Percentiles rank a stretch among this genome's conserved stretches.
Evolutionary conservation across 1,140 invertebrate species (phyloP).

Genomic region (Lordiphosa mommai): DNA sequence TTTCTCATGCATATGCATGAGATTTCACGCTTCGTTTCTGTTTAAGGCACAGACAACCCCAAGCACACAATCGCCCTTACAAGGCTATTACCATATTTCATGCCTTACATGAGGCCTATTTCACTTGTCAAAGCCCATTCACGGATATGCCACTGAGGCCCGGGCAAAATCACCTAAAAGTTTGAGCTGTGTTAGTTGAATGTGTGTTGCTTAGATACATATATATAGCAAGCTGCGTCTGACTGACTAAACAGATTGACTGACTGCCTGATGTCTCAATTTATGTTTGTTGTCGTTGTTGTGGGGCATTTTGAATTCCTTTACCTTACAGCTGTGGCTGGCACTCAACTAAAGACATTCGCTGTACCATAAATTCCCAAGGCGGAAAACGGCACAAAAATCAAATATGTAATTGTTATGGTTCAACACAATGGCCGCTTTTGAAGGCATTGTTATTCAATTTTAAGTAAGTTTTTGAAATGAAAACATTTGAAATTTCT

Average conservation of each 20-base stretch:
- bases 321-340: conserved; percentile 9
- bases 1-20: conserved; percentile 40
- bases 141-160: conserved; percentile 18
- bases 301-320: conserved; percentile 31
- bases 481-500: no score
- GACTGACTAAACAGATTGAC: conserved; percentile 22
- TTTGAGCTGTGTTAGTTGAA: conserved; percentile 39
- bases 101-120: conserved; percentile 62
- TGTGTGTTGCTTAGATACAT: conserved; percentile 53
- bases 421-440: conserved; percentile 19
- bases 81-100: conserved; percentile 69
- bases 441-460: conserved; percentile 8
- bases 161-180: conserved; percentile 5
- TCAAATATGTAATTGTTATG: conserved; percentile 46
- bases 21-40: conserved; percentile 35
- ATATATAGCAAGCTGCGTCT: conserved; percentile 32
- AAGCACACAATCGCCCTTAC: conserved; percentile 1
- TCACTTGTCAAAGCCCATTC: conserved; percentile 51
- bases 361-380: conserved; percentile 40
- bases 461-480: no score
- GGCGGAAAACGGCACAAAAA: conserved; percentile 48
- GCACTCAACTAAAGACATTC: conserved; percentile 63
- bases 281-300: conserved; percentile 25
- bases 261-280: conserved; percentile 23
- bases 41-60: conserved; percentile 19